Evolutionary conservation across 2,888 invertebrate genomes (phyloP).

Genomic region (Tuberolachnus salignus): DNA sequence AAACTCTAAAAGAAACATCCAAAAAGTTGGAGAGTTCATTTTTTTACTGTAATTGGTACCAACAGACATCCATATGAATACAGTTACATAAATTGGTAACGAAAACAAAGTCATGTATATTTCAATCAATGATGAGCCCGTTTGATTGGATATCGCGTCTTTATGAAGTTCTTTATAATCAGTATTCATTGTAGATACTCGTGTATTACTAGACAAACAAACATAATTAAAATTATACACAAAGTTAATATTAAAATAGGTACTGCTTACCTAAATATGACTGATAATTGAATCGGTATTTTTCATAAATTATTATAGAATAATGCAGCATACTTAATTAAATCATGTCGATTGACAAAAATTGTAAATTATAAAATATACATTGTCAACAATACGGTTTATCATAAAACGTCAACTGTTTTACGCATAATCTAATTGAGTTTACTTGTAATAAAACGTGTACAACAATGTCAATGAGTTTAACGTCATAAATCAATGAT

Average conservation of each 20-base stretch:
- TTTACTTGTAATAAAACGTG: too few relatives aligned
- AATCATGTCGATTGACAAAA: neutral
- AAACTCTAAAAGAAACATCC: conserved; percentile 61
- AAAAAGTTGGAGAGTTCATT: neutral
- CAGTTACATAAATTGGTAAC: conserved; percentile 44
- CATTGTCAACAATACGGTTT: too few relatives aligned
- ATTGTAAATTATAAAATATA: neutral
- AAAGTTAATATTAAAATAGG: neutral
- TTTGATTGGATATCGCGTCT: conserved; percentile 51
- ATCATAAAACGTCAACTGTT: too few relatives aligned
- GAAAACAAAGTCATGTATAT: conserved; percentile 39
- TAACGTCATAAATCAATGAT: too few relatives aligned
- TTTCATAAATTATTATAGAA: neutral
- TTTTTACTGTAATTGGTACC: neutral
- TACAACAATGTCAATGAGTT: too few relatives aligned
- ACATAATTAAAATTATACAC: neutral
- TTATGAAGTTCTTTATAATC: conserved; percentile 48
- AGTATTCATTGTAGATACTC: conserved; percentile 6
- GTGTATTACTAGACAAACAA: neutral
- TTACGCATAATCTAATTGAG: too few relatives aligned
- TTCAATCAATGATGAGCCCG: conserved; percentile 51
- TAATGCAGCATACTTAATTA: too few relatives aligned
- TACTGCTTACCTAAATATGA: neutral
- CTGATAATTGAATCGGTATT: neutral
- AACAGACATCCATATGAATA: conserved; percentile 20